phyloP scores from a whole-genome alignment of 2,888 invertebrate species.

The Balanococcus diminutus region DNA sequence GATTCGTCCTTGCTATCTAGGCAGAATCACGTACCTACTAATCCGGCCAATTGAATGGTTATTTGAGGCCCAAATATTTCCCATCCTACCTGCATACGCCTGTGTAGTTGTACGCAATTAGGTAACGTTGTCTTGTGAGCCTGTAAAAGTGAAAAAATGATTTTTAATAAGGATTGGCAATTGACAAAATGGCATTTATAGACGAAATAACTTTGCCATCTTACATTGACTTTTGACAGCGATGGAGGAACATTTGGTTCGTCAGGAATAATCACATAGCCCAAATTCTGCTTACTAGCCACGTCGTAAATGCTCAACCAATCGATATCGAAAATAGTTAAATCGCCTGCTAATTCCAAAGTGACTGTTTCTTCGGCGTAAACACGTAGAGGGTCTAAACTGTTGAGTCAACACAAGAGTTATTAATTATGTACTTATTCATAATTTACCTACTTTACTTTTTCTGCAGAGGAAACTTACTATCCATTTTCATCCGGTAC shows the following conservation, averaged over 20 bases:
- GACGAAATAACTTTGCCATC: no score
- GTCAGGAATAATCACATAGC: slow-evolving; percentile 78
- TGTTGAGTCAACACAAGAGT: slow-evolving; percentile 61
- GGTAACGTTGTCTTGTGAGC: slow-evolving; percentile 73
- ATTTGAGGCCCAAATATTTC: slow-evolving; percentile 88
- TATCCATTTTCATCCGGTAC: slow-evolving; percentile 92
- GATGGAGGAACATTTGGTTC: slow-evolving; percentile 86
- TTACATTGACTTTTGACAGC: slow-evolving; percentile 66
- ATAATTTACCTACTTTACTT: neutral
- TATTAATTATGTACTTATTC: neutral
- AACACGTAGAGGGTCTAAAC: slow-evolving; percentile 77
- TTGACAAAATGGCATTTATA: no score
- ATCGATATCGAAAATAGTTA: slow-evolving; percentile 79
- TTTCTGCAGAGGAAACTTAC: slow-evolving; percentile 68
- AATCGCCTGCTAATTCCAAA: slow-evolving; percentile 79
- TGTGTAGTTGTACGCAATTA: slow-evolving; percentile 83
- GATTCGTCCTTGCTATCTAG: neutral
- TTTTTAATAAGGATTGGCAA: no score
- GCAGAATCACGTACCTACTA: slow-evolving; percentile 69
- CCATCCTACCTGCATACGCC: slow-evolving; percentile 83
- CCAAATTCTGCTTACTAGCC: slow-evolving; percentile 71
- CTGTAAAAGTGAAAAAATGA: slow-evolving; percentile 59
- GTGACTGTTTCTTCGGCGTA: slow-evolving; percentile 77
- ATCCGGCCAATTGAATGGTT: slow-evolving; percentile 81
- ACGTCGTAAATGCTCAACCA: slow-evolving; percentile 85